Conservation (phyloP, 2,797 vertebrate species). For the Microctenopoma lineatum region DNA sequence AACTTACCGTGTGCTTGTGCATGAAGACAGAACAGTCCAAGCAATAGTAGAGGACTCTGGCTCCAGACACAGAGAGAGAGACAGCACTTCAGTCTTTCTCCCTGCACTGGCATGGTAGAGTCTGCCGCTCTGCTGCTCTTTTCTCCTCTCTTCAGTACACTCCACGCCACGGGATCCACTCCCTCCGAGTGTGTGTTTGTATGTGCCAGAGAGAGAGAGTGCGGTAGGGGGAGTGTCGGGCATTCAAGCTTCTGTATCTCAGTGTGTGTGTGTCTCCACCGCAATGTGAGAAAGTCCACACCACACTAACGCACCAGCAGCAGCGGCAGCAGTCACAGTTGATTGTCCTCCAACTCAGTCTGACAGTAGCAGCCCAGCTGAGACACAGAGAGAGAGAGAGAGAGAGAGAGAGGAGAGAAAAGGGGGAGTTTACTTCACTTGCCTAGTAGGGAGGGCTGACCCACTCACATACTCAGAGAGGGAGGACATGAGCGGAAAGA, state of each 20-base stretch:
- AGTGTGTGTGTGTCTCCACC: slow-evolving; percentile 45
- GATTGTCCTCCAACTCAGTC: slow-evolving; percentile 71
- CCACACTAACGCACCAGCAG: slow-evolving; percentile 61
- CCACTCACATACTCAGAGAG: slow-evolving; percentile 43
- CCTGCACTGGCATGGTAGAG: slow-evolving; percentile 77
- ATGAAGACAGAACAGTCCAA: slow-evolving; percentile 74
- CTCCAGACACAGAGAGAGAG: slow-evolving; percentile 69
- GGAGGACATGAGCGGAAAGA: slow-evolving; percentile 66
- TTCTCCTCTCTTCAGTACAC: slow-evolving; percentile 62
- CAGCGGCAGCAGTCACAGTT: slow-evolving; percentile 65
- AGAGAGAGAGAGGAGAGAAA: slow-evolving; percentile 30
- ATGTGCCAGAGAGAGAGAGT: slow-evolving; percentile 41
- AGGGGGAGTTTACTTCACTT: slow-evolving; percentile 73
- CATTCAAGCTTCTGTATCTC: slow-evolving; percentile 39
- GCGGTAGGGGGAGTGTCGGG: slow-evolving; percentile 25
- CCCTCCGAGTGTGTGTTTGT: slow-evolving; percentile 49
- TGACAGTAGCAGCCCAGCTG: slow-evolving; percentile 77
- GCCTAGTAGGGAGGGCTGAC: slow-evolving; percentile 65
- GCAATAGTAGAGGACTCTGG: slow-evolving; percentile 70
- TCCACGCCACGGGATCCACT: slow-evolving; percentile 55
- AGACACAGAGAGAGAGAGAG: slow-evolving; percentile 41
- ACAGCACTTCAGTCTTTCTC: slow-evolving; percentile 70
- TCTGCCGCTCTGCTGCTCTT: slow-evolving; percentile 63
- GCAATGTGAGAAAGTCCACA: slow-evolving; percentile 77
- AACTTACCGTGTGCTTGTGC: slow-evolving; percentile 72